Evolutionary conservation across 2,797 vertebrate species (phyloP).

Genomic region (Oreonectes daqikongensis): DNA sequence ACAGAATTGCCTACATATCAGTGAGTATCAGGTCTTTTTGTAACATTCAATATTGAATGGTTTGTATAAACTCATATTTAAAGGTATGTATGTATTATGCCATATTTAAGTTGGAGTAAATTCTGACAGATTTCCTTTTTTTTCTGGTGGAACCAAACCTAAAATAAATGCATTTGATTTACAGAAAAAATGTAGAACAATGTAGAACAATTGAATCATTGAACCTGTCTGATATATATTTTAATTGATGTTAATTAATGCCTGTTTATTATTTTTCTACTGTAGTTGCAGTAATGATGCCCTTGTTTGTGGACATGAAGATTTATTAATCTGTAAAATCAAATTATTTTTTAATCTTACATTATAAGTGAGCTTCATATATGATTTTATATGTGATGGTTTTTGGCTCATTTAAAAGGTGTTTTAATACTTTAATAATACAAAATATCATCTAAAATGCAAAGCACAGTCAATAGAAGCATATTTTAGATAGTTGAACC

Average conservation of each 20-base stretch:
- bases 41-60: background rate
- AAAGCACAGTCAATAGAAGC: too few relatives aligned
- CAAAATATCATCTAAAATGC: background rate
- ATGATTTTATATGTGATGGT: background rate
- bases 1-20: conserved; percentile 68
- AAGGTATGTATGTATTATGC: too few relatives aligned
- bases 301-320: conserved; percentile 17
- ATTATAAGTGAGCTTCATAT: background rate
- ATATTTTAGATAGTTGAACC: too few relatives aligned
- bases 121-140: too few relatives aligned
- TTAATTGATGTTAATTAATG: background rate
- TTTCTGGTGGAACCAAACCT: too few relatives aligned
- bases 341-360: background rate
- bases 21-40: conserved; percentile 62
- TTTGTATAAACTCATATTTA: background rate
- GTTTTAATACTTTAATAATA: background rate
- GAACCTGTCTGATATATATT: background rate
- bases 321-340: conserved; percentile 8
- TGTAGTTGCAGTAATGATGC: conserved; percentile 51
- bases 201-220: background rate
- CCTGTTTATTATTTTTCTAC: background rate
- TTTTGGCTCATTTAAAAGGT: background rate
- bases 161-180: background rate
- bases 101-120: too few relatives aligned
- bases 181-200: background rate